Evolutionary conservation across 2,888 invertebrate species (phyloP).

Genomic region (Drosophila sordidula): DNA sequence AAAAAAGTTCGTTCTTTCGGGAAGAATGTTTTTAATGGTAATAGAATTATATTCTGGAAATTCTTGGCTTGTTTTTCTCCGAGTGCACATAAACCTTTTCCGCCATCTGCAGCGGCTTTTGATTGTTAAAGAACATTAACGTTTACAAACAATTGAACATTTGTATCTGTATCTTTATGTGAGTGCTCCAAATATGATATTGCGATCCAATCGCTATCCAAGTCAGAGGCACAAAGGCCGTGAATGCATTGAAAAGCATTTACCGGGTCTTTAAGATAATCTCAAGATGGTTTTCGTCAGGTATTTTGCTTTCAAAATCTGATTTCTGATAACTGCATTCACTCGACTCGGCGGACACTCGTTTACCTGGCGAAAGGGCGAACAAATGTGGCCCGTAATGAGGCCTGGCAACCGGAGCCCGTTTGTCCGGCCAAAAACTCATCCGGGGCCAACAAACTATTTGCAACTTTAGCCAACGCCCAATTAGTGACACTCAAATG

Average conservation of each 20-base stretch:
- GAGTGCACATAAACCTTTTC: too few species aligned
- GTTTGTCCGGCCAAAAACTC: conserved; percentile 38
- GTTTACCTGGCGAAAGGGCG: background rate
- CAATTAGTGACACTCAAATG: conserved; percentile 78
- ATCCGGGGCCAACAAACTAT: conserved; percentile 54
- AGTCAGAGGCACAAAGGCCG: background rate
- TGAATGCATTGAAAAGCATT: background rate
- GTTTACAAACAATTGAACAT: background rate
- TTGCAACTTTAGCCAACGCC: conserved; percentile 66
- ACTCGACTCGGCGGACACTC: background rate
- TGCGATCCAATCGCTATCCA: background rate
- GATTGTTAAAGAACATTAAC: background rate
- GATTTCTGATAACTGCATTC: conserved; percentile 5
- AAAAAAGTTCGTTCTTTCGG: too few species aligned
- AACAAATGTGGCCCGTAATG: conserved; percentile 35
- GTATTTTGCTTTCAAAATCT: conserved; percentile 1
- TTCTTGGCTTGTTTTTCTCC: too few species aligned
- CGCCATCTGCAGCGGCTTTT: too few species aligned
- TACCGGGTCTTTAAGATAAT: background rate
- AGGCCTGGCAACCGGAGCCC: conserved; percentile 26
- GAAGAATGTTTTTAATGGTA: too few species aligned
- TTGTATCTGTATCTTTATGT: background rate
- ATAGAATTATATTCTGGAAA: too few species aligned
- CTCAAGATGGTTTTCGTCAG: background rate
- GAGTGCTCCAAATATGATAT: background rate